phyloP scores from a whole-genome alignment of 1,140 invertebrate genomes.

The Tachypleus tridentatus region DNA sequence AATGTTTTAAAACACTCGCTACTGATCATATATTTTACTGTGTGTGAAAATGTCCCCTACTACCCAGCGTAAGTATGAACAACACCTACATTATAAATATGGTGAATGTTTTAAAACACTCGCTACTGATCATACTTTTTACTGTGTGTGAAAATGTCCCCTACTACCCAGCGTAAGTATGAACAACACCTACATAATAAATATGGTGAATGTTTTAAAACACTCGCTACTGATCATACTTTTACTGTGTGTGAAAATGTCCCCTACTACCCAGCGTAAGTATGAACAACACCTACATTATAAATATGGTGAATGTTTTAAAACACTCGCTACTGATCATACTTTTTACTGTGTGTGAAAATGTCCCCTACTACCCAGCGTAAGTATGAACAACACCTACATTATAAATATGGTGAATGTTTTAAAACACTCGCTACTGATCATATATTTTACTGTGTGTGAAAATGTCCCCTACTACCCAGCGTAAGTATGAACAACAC shows the following conservation, averaged over 20 bases:
- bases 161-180: slow-evolving; percentile 20
- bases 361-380: slow-evolving; percentile 21
- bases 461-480: slow-evolving; percentile 19
- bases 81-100: too few relatives aligned
- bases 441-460: slow-evolving; percentile 14
- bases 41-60: slow-evolving; percentile 18
- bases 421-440: too few relatives aligned
- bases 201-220: too few relatives aligned
- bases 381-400: slow-evolving; percentile 1
- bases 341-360: slow-evolving; percentile 17
- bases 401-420: too few relatives aligned
- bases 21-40: background rate
- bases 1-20: too few relatives aligned
- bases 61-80: slow-evolving; percentile 17
- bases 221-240: too few relatives aligned
- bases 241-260: slow-evolving; percentile 19
- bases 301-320: too few relatives aligned
- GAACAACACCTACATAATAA: too few relatives aligned
- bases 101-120: too few relatives aligned
- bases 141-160: slow-evolving; percentile 19
- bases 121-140: too few relatives aligned
- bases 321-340: too few relatives aligned
- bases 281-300: background rate
- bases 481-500: slow-evolving; percentile 9
- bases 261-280: slow-evolving; percentile 20